phyloP scores from a whole-genome alignment of 1,140 invertebrate species.

The Plodia interpunctella region DNA sequence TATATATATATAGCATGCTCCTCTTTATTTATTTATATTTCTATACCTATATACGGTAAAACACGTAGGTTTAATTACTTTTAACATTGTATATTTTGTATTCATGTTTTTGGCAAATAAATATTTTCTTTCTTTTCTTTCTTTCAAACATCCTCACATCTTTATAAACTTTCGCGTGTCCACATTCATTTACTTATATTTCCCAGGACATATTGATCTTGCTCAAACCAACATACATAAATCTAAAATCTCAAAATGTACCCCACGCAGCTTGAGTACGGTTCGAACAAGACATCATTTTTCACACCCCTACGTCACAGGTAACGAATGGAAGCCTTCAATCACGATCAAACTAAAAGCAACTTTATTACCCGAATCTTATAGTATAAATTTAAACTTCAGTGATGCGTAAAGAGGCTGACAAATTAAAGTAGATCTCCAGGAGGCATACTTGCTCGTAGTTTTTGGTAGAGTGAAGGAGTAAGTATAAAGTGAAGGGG shows the following conservation, averaged over 20 bases:
- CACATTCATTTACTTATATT: too few relatives aligned
- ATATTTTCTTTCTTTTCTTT: too few relatives aligned
- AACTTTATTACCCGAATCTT: background rate
- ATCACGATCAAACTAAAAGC: background rate
- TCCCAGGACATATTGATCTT: background rate
- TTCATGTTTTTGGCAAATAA: too few relatives aligned
- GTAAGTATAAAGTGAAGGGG: background rate
- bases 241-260: conserved; percentile 3
- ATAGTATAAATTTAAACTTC: background rate
- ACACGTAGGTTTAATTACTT: too few relatives aligned
- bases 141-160: too few relatives aligned
- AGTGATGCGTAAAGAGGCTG: background rate
- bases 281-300: conserved; percentile 31
- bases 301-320: conserved; percentile 24
- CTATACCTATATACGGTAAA: too few relatives aligned
- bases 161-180: too few relatives aligned
- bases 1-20: too few relatives aligned
- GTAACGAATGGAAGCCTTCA: conserved; percentile 10
- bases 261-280: conserved; percentile 18
- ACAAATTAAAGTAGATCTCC: conserved; percentile 8
- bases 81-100: too few relatives aligned
- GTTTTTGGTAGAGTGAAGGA: background rate
- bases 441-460: background rate
- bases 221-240: background rate
- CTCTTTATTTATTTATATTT: too few relatives aligned